Evolutionary conservation across 2,797 vertebrate genomes (phyloP).

Genomic region (Hybognathus amarus): DNA sequence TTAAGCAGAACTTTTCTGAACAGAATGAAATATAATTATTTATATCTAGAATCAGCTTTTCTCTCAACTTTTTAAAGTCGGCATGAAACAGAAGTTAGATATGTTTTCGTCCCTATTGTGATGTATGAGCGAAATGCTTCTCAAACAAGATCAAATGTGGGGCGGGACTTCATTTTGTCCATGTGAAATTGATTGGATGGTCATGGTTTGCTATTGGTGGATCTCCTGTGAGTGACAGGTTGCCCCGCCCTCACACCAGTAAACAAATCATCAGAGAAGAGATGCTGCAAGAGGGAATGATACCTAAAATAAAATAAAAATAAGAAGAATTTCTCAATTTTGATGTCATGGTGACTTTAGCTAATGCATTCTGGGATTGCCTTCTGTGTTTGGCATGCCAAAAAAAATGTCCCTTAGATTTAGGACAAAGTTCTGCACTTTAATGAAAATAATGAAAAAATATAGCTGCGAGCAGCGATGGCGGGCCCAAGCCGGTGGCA

Average conservation of each 20-base stretch:
- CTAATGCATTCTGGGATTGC: background rate
- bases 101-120: background rate
- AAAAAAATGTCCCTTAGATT: background rate
- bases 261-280: background rate
- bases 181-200: background rate
- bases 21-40: background rate
- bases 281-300: too few species aligned
- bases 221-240: background rate
- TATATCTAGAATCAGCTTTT: background rate
- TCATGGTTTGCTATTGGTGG: background rate
- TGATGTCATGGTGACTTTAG: background rate
- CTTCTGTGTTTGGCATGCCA: background rate
- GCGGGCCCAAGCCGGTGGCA: too few species aligned
- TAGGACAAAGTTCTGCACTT: background rate
- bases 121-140: background rate
- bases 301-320: background rate
- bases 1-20: background rate
- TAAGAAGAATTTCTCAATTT: background rate
- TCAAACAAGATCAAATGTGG: background rate
- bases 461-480: too few species aligned
- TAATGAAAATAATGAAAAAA: too few species aligned
- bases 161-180: background rate
- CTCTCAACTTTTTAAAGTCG: background rate
- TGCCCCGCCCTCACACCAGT: background rate
- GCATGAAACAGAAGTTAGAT: background rate